Conservation (phyloP, 1,140 invertebrate genomes). For the Trichonephila clavipes region DNA sequence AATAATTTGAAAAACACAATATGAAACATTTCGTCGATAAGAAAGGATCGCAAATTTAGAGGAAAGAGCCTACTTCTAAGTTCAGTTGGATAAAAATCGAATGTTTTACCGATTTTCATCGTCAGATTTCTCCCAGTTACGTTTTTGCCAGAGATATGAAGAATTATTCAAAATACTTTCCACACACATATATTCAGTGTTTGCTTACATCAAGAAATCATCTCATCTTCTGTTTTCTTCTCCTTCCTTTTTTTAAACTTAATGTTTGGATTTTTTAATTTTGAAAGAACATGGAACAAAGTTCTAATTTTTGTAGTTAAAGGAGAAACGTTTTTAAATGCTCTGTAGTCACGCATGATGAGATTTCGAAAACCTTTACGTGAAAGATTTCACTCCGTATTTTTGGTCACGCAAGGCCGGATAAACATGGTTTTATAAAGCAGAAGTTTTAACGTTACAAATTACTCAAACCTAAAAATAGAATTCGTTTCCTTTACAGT, state of each 20-base stretch:
- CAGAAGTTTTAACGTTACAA: constrained; percentile 28
- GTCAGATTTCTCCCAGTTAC: not conserved
- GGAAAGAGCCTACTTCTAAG: too few species aligned
- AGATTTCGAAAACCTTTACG: constrained; percentile 11
- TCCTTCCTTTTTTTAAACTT: not conserved
- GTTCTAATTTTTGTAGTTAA: constrained; percentile 30
- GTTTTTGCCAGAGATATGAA: not conserved
- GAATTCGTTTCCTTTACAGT: not conserved
- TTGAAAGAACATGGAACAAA: not conserved
- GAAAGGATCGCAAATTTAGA: too few species aligned
- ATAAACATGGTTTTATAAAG: constrained; percentile 42
- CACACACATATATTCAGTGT: not conserved
- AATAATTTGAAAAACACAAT: too few species aligned
- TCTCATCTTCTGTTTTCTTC: not conserved
- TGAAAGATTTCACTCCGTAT: not conserved
- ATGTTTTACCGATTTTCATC: not conserved
- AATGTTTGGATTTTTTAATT: constrained; percentile 7
- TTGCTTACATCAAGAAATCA: not conserved
- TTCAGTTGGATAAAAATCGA: too few species aligned
- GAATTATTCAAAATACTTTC: not conserved
- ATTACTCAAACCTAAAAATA: constrained; percentile 6
- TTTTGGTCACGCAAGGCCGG: constrained; percentile 13
- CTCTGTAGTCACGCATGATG: constrained; percentile 9
- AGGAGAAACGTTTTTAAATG: constrained; percentile 3
- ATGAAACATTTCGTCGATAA: too few species aligned